phyloP scores from a whole-genome alignment of 2,888 invertebrate species.

The Herminia tarsipennalis region DNA sequence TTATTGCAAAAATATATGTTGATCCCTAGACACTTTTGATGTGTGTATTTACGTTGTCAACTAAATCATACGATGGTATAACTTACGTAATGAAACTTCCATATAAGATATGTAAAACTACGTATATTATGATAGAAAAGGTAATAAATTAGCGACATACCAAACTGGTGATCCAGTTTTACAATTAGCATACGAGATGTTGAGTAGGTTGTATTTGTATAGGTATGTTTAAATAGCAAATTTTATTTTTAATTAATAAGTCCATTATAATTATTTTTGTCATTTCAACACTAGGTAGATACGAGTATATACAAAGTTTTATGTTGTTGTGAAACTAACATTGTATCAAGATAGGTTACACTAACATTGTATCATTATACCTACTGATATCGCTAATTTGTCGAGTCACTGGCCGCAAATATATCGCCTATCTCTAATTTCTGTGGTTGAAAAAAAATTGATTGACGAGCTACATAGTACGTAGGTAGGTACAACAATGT shows the following conservation, averaged over 20 bases:
- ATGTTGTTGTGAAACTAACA: no score
- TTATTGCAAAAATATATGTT: no score
- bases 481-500: constrained; percentile 22
- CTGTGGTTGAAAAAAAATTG: constrained; percentile 12
- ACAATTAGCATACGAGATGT: constrained; percentile 41
- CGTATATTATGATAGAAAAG: constrained; percentile 32
- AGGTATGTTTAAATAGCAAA: background rate
- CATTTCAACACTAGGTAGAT: no score
- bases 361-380: background rate
- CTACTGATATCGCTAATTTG: background rate
- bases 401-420: constrained; percentile 5
- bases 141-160: constrained; percentile 46
- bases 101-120: constrained; percentile 28
- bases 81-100: constrained; percentile 22
- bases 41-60: no score
- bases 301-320: no score
- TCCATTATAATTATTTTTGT: no score
- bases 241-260: no score
- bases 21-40: no score
- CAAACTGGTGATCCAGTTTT: constrained; percentile 46
- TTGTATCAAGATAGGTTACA: no score
- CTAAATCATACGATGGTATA: constrained; percentile 17
- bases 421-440: no score
- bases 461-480: constrained; percentile 21
- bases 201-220: constrained; percentile 17